phyloP scores from a whole-genome alignment of 1,140 invertebrate genomes.

The Pseudoatta argentina region DNA sequence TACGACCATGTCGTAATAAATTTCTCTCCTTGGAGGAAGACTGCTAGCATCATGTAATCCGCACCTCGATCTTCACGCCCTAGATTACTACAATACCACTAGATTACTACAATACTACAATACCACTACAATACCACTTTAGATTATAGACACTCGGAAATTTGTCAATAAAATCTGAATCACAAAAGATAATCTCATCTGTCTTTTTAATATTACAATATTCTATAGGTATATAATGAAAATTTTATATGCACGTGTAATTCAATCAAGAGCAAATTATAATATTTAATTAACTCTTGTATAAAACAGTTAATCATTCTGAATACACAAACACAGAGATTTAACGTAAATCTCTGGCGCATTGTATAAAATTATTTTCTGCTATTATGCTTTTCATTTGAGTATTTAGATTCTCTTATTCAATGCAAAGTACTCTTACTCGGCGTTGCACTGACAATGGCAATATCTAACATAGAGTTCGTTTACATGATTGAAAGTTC shows the following conservation, averaged over 20 bases:
- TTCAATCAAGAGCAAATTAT: background rate
- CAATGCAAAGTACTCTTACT: background rate
- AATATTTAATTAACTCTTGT: background rate
- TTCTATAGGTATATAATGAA: background rate
- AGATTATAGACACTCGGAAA: constrained; percentile 29
- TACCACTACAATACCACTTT: constrained; percentile 35
- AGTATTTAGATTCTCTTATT: background rate
- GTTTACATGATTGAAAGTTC: constrained; percentile 39
- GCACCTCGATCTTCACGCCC: constrained; percentile 45
- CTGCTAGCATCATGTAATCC: constrained; percentile 51
- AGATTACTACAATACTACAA: too few species aligned
- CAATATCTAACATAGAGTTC: constrained; percentile 29
- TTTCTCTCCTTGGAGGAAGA: constrained; percentile 42
- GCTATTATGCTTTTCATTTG: background rate
- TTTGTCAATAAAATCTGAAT: constrained; percentile 23
- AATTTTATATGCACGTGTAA: background rate
- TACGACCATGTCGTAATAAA: constrained; percentile 48
- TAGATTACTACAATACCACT: constrained; percentile 43
- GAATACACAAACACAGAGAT: background rate
- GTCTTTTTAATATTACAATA: background rate
- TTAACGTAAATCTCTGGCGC: background rate
- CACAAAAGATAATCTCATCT: background rate
- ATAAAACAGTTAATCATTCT: background rate
- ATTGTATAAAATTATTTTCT: background rate
- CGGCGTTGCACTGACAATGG: constrained; percentile 22